Conservation (phyloP, 2,797 vertebrate genomes). For the Myotis findleyi region DNA sequence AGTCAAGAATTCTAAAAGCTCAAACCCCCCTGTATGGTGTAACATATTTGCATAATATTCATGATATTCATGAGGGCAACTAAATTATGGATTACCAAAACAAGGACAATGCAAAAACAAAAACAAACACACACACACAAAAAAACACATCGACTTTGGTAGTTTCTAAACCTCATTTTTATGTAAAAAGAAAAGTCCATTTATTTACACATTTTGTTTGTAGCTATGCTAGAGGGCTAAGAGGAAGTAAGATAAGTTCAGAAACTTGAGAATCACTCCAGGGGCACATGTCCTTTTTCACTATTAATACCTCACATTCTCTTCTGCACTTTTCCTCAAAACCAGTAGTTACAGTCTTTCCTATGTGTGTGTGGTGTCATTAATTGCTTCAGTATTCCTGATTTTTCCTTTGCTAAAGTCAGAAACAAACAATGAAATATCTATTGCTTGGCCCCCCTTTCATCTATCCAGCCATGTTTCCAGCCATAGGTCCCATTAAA, state of each 20-base stretch:
- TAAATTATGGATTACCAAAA: conserved; percentile 68
- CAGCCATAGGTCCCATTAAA: background rate
- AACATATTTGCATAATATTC: conserved; percentile 56
- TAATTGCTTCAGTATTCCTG: background rate
- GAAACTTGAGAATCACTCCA: background rate
- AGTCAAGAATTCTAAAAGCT: conserved; percentile 57
- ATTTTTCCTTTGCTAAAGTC: background rate
- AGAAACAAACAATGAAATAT: background rate
- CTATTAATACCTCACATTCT: background rate
- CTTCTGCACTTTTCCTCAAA: background rate
- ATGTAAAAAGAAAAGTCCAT: background rate
- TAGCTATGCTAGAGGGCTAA: background rate
- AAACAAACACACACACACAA: no score
- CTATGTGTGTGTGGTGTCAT: background rate
- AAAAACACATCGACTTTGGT: background rate
- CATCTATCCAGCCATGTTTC: background rate
- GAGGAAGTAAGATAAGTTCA: background rate
- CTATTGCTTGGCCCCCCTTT: background rate
- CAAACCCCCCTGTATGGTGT: conserved; percentile 35
- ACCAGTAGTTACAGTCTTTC: background rate
- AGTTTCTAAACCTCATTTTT: conserved; percentile 2
- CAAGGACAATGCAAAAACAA: background rate
- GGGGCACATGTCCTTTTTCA: background rate
- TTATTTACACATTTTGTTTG: background rate
- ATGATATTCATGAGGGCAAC: background rate